A percentile compares a stretch with the other conserved stretches of the same genome.
These are phyloP conservation scores for Paramormyrops kingsleyae DNA, from an alignment of 2,113 vertebrate species.

Conservation along the genomic window DNA sequence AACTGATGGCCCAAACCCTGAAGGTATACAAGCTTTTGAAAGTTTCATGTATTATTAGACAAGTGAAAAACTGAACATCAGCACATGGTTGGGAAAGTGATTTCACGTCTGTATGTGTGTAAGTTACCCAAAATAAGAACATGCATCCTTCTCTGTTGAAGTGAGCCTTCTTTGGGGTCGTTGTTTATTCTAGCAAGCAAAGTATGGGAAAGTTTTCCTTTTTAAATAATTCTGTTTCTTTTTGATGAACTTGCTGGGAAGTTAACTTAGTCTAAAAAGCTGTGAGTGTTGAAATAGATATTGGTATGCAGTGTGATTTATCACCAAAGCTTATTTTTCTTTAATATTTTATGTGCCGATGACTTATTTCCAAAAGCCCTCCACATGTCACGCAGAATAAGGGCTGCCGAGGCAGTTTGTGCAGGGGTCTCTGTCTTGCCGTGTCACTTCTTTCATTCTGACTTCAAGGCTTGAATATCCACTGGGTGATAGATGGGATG, in stretches of 20 bases:
- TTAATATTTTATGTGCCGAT: slow-evolving; percentile 2
- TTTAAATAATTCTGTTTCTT: slow-evolving; percentile 1
- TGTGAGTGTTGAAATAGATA: not conserved
- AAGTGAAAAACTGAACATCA: not conserved
- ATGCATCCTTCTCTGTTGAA: not conserved
- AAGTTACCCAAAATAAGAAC: not conserved
- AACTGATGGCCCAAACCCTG: not conserved
- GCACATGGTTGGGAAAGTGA: too few species aligned
- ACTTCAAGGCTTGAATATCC: not conserved
- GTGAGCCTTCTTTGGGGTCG: not conserved
- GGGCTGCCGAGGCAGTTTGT: not conserved
- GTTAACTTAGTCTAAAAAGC: not conserved
- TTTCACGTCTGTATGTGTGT: not conserved
- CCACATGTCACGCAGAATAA: not conserved
- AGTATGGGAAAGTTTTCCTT: not conserved
- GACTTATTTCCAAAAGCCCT: not conserved
- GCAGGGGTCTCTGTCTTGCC: not conserved
- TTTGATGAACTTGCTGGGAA: not conserved
- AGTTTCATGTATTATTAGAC: not conserved
- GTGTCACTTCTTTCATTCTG: not conserved
- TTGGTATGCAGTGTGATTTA: not conserved
- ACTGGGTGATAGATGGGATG: not conserved
- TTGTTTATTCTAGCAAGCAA: not conserved
- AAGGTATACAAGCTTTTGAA: not conserved
- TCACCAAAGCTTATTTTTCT: not conserved